Conservation (phyloP, 2,797 vertebrate genomes). For the Ptychadena robeensis region DNA sequence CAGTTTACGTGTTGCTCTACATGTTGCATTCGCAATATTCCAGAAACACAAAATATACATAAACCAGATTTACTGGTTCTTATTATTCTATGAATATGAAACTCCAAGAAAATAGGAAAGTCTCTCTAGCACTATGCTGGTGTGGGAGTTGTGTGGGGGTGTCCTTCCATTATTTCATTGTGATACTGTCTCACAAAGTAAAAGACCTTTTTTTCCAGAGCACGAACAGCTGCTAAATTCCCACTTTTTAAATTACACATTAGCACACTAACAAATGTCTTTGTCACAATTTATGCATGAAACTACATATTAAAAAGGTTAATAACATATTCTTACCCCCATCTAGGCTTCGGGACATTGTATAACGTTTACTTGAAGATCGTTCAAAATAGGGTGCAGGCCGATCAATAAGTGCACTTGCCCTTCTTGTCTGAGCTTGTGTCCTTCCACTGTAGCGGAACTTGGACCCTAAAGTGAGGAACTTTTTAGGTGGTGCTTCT, state of each 20-base stretch:
- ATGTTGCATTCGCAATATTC: too few species aligned
- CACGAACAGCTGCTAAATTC: slow-evolving; percentile 7
- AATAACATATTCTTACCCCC: slow-evolving; percentile 80
- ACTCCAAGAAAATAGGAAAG: background rate
- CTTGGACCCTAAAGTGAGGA: slow-evolving; percentile 94
- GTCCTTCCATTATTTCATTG: slow-evolving; percentile 39
- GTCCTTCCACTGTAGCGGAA: slow-evolving; percentile 97
- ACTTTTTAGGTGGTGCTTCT: slow-evolving; percentile 95
- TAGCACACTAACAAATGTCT: background rate
- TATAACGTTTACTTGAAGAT: slow-evolving; percentile 92
- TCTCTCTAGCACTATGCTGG: background rate
- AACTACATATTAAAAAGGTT: background rate
- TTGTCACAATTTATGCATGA: background rate
- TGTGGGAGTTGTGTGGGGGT: slow-evolving; percentile 40
- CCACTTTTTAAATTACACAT: slow-evolving; percentile 26
- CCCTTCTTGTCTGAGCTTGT: slow-evolving; percentile 91
- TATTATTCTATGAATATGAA: background rate
- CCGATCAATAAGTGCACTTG: slow-evolving; percentile 91
- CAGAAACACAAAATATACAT: too few species aligned
- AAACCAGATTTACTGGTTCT: background rate
- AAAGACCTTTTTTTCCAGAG: background rate
- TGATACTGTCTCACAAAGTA: slow-evolving; percentile 28
- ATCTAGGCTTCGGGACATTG: slow-evolving; percentile 94
- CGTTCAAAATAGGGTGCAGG: slow-evolving; percentile 92
- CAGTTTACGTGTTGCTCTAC: too few species aligned